phyloP scores from a whole-genome alignment of 2,113 vertebrate species.

The Probosciger aterrimus region DNA sequence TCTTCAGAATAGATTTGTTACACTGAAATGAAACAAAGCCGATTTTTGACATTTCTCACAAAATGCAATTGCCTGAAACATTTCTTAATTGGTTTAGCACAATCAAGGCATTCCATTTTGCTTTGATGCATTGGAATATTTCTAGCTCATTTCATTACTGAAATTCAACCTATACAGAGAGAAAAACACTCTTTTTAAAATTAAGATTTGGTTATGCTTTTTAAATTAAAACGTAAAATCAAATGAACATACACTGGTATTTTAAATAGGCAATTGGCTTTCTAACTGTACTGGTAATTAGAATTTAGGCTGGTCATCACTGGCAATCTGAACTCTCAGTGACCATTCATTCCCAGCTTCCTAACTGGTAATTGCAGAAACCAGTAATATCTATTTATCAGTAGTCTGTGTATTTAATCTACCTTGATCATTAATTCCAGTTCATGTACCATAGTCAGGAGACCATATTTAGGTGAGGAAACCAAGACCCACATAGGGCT shows the following conservation, averaged over 20 bases:
- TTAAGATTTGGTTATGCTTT: neutral
- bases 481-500: neutral
- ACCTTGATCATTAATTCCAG: neutral
- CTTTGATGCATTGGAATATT: conserved; percentile 33
- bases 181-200: neutral
- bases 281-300: neutral
- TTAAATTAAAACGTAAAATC: conserved; percentile 6
- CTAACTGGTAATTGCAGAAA: neutral
- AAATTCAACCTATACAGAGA: neutral
- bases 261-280: neutral
- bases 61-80: conserved; percentile 47
- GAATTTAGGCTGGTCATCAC: neutral
- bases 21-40: conserved; percentile 31
- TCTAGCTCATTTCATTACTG: neutral
- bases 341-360: neutral
- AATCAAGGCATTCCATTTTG: conserved; percentile 38
- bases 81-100: conserved; percentile 49
- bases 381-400: neutral
- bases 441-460: neutral
- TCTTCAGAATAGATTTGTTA: conserved; percentile 5
- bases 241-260: neutral
- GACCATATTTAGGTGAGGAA: neutral
- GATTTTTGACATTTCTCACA: conserved; percentile 15
- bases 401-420: neutral
- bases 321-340: neutral